These are phyloP conservation scores for Sebastolobus altivelis DNA, from an alignment of 2,797 vertebrate species.

Conservation along the genomic window DNA sequence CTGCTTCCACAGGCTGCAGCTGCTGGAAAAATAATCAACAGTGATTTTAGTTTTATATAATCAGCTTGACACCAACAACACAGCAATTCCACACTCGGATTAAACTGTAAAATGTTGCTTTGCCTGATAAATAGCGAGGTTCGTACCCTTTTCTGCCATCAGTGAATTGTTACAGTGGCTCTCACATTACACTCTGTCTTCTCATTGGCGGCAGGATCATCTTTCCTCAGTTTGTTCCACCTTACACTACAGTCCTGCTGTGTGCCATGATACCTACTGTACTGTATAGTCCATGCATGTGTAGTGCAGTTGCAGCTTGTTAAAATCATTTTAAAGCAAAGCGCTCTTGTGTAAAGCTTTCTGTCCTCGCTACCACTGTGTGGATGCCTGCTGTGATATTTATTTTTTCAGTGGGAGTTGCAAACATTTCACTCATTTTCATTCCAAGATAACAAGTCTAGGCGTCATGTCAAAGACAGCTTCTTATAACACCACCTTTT, in stretches of 20 bases:
- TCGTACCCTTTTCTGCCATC: background rate
- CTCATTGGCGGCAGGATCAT: slow-evolving; percentile 41
- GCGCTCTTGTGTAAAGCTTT: background rate
- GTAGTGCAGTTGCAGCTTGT: slow-evolving; percentile 22
- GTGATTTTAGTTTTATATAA: background rate
- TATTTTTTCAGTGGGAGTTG: slow-evolving; percentile 11
- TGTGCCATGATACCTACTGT: background rate
- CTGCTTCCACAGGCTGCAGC: slow-evolving; percentile 16
- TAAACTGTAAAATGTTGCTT: background rate
- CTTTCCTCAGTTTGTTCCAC: slow-evolving; percentile 30
- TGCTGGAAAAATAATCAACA: background rate
- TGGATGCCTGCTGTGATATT: slow-evolving; percentile 12
- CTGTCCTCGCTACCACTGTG: slow-evolving; percentile 9
- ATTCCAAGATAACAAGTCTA: slow-evolving; percentile 11
- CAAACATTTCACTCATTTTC: slow-evolving; percentile 14
- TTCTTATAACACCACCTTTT: slow-evolving; percentile 9
- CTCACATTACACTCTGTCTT: slow-evolving; percentile 41
- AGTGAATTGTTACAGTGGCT: slow-evolving; percentile 22
- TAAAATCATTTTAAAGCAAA: background rate
- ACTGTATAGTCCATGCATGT: background rate
- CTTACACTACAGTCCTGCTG: background rate
- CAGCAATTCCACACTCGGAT: background rate
- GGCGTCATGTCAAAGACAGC: slow-evolving; percentile 29
- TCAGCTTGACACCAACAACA: background rate
- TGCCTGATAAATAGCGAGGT: background rate